A percentile compares a stretch with the other conserved stretches of the same genome.
These are phyloP conservation scores for Morinoia aosen DNA, from an alignment of 2,888 invertebrate species.

Conservation along the genomic window DNA sequence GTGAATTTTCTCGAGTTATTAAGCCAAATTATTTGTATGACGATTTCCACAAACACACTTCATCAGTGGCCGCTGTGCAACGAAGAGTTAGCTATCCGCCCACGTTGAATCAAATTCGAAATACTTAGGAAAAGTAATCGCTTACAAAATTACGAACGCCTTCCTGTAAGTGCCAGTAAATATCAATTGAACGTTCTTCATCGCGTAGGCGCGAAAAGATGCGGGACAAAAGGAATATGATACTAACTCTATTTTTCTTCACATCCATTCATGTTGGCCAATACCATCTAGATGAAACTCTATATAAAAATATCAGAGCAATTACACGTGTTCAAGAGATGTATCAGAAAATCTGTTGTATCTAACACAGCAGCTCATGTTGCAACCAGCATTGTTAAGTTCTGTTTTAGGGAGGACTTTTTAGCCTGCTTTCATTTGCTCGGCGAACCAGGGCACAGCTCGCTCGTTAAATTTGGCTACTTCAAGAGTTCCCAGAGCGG, in stretches of 20 bases:
- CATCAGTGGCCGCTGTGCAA: too few species aligned
- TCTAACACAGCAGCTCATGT: background rate
- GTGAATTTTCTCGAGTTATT: too few species aligned
- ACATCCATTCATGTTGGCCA: background rate
- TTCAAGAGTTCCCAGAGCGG: constrained; percentile 24
- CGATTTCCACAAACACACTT: too few species aligned
- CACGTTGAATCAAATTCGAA: too few species aligned
- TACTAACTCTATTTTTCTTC: too few species aligned
- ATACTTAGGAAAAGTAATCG: too few species aligned
- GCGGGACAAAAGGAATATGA: too few species aligned
- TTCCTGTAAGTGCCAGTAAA: background rate
- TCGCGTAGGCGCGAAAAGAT: background rate
- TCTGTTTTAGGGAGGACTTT: background rate
- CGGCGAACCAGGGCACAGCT: background rate
- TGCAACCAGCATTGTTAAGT: background rate
- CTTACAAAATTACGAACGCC: background rate
- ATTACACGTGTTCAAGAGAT: background rate
- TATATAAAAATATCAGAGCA: background rate
- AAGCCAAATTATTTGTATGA: too few species aligned
- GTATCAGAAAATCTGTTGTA: background rate
- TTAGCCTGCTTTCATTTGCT: background rate
- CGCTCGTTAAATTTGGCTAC: constrained; percentile 34
- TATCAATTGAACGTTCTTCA: background rate
- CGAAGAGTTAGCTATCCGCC: too few species aligned
- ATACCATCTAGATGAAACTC: background rate